Conservation (phyloP, 2,797 vertebrate genomes). For the Sylvia borin region DNA sequence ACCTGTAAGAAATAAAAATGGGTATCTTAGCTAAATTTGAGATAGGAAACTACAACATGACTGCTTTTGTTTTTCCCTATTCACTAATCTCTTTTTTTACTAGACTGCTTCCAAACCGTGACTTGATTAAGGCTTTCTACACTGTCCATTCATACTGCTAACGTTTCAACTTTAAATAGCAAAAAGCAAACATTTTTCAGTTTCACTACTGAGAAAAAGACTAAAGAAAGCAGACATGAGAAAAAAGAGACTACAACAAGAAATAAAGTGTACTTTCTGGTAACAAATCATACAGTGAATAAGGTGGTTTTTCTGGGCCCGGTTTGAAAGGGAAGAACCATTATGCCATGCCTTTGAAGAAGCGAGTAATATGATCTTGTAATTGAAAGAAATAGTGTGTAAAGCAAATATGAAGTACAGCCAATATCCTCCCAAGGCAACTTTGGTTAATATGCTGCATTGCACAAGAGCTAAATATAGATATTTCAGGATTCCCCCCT, state of each 20-base stretch:
- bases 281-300: constrained; percentile 22
- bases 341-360: constrained; percentile 58
- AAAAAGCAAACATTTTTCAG: constrained; percentile 57
- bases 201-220: not conserved
- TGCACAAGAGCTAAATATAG: constrained; percentile 68
- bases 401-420: constrained; percentile 54
- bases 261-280: constrained; percentile 36
- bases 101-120: constrained; percentile 73
- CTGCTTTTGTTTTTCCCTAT: constrained; percentile 59
- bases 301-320: constrained; percentile 43
- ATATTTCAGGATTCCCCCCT: constrained; percentile 40
- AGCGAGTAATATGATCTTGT: constrained; percentile 22
- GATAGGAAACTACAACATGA: constrained; percentile 70
- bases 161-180: constrained; percentile 39
- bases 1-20: constrained; percentile 87
- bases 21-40: constrained; percentile 78
- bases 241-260: not conserved
- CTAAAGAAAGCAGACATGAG: not conserved
- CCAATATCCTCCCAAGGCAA: constrained; percentile 59
- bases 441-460: constrained; percentile 57
- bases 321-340: constrained; percentile 38
- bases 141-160: constrained; percentile 36
- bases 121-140: constrained; percentile 68
- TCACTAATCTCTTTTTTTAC: constrained; percentile 74
- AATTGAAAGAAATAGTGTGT: constrained; percentile 68